Conservation (phyloP, 2,797 vertebrate species). For the Clarias laeviceps region DNA sequence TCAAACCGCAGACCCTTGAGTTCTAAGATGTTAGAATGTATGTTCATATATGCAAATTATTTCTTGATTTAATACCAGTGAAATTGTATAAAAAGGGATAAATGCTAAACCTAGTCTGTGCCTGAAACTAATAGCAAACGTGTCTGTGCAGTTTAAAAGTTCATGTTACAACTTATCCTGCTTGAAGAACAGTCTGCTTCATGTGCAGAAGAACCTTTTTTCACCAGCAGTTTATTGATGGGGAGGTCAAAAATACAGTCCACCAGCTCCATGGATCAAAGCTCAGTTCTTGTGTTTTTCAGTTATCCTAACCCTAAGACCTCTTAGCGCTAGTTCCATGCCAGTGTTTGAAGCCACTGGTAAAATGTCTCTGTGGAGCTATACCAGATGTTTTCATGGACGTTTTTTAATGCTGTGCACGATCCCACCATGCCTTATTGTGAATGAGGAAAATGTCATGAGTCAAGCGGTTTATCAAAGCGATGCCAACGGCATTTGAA, state of each 20-base stretch:
- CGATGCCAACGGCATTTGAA: neutral
- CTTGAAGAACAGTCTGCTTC: neutral
- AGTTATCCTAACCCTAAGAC: neutral
- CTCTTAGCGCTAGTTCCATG: neutral
- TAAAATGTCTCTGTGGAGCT: neutral
- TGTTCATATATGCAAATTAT: neutral
- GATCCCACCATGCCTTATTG: neutral
- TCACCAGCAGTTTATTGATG: neutral
- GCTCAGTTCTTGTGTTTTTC: neutral
- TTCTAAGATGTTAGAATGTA: too few species aligned
- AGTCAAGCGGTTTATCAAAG: constrained; percentile 23
- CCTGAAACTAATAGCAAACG: neutral
- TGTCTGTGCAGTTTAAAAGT: neutral
- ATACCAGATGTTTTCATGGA: neutral
- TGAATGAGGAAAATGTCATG: neutral
- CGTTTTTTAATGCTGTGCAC: constrained; percentile 11
- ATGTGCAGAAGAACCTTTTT: neutral
- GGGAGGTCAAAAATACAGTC: neutral
- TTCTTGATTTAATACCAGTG: neutral
- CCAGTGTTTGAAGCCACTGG: neutral
- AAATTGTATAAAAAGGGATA: neutral
- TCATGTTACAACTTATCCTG: neutral
- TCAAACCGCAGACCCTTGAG: neutral
- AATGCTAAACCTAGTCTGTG: neutral
- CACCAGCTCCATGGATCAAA: neutral